phyloP scores from a whole-genome alignment of 2,797 vertebrate species.

The Dipus sagitta region DNA sequence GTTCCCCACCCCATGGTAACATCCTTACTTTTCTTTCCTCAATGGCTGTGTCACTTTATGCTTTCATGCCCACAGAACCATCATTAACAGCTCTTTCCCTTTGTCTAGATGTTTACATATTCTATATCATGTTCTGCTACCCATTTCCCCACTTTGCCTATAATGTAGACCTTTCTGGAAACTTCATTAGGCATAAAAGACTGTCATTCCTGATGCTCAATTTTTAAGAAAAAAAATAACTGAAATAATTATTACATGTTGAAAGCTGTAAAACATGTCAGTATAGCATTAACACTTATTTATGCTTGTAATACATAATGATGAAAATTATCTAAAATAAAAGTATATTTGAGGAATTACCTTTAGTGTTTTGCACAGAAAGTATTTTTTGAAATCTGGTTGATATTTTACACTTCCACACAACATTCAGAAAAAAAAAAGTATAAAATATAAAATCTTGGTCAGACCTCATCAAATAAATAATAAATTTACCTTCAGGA shows the following conservation, averaged over 20 bases:
- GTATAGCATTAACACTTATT: not conserved
- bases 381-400: not conserved
- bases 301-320: not conserved
- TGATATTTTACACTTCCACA: not conserved
- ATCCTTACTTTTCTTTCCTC: not conserved
- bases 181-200: not conserved
- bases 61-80: not conserved
- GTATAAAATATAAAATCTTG: slow-evolving; percentile 1
- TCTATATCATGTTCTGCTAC: not conserved
- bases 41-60: not conserved
- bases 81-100: not conserved
- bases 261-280: not conserved
- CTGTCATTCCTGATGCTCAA: not conserved
- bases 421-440: slow-evolving; percentile 20
- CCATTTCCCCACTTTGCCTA: too few relatives aligned
- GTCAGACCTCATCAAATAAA: not conserved
- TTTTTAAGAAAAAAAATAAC: slow-evolving; percentile 3
- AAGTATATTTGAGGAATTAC: not conserved
- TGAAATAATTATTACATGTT: slow-evolving; percentile 28
- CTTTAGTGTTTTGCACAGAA: not conserved
- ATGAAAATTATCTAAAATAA: slow-evolving; percentile 50
- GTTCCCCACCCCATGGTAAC: fast-evolving
- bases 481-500: not conserved
- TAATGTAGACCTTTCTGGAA: not conserved
- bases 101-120: not conserved